Evolutionary conservation across 2,888 invertebrate species (phyloP).

Genomic region (Achlya flavicornis): DNA sequence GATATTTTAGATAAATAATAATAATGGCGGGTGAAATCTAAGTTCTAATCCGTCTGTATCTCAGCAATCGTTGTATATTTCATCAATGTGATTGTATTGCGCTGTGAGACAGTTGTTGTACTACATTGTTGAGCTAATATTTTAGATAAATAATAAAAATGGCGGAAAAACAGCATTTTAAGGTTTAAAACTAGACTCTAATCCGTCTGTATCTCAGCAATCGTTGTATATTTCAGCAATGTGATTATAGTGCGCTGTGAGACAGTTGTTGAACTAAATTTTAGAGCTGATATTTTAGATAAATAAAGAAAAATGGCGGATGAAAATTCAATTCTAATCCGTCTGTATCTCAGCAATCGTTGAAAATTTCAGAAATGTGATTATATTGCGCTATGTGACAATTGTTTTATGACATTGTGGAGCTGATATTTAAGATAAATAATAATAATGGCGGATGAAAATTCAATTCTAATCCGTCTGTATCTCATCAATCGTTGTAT

Average conservation of each 20-base stretch:
- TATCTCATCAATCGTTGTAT: neutral
- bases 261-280: no score
- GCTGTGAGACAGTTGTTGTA: neutral
- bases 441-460: neutral
- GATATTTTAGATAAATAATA: neutral
- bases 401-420: neutral
- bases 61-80: neutral
- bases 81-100: neutral
- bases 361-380: no score
- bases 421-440: neutral
- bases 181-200: no score
- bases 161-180: no score
- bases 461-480: neutral
- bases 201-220: no score
- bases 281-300: no score
- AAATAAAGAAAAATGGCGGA: no score
- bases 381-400: neutral
- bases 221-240: no score
- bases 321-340: no score
- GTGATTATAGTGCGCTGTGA: no score
- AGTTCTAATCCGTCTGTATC: neutral
- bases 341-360: no score
- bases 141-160: neutral
- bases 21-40: neutral
- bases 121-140: neutral